Percentiles rank a stretch among this genome's conserved stretches.
Evolutionary conservation across 2,797 vertebrate species (phyloP).

Genomic region (Notolepis coatsorum): DNA sequence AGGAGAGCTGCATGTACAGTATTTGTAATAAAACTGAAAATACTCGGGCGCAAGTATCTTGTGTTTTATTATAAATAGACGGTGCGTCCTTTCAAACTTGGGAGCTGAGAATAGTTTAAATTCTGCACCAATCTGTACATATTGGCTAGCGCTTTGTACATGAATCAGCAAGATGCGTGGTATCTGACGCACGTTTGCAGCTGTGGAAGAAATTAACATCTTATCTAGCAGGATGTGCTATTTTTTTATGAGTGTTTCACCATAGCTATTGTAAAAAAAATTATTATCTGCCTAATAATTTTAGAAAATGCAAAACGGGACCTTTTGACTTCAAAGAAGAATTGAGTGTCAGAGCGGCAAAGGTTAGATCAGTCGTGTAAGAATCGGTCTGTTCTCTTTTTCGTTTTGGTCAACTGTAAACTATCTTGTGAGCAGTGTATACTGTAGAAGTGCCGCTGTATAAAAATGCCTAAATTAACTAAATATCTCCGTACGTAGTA

Average conservation of each 20-base stretch:
- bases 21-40: no score
- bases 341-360: constrained; percentile 7
- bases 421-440: not conserved
- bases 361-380: not conserved
- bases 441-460: not conserved
- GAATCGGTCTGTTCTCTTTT: not conserved
- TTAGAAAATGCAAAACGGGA: constrained; percentile 13
- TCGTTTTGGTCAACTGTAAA: not conserved
- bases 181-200: not conserved
- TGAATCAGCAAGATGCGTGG: constrained; percentile 1
- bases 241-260: constrained; percentile 3
- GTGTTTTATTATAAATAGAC: no score
- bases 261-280: not conserved
- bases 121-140: no score
- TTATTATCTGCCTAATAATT: constrained; percentile 1
- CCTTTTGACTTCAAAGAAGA: constrained; percentile 38
- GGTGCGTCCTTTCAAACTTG: no score
- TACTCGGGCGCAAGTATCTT: no score
- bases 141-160: not conserved
- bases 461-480: not conserved
- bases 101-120: no score
- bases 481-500: not conserved
- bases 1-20: no score
- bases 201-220: not conserved
- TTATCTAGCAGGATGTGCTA: not conserved